Evolutionary conservation across 2,888 invertebrate species (phyloP).

Genomic region (Liopterus haemorrhoidalis): DNA sequence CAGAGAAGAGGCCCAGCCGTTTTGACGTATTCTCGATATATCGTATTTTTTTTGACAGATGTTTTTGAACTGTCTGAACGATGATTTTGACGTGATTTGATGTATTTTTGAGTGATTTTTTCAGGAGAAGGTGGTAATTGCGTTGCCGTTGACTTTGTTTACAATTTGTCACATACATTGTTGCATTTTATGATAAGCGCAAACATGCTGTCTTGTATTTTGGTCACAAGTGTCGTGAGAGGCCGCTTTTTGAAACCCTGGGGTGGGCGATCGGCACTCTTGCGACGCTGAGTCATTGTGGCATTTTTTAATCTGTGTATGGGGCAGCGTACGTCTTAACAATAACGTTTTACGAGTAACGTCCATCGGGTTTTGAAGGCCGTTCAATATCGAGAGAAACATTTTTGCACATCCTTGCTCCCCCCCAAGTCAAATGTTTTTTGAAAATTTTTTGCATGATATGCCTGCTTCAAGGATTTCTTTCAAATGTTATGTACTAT

Average conservation of each 20-base stretch:
- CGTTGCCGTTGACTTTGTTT: too few species aligned
- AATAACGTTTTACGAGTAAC: constrained; percentile 39
- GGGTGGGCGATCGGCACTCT: constrained; percentile 44
- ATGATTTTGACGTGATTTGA: constrained; percentile 28
- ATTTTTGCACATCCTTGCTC: constrained; percentile 64
- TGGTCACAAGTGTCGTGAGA: constrained; percentile 46
- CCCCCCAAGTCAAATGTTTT: constrained; percentile 51
- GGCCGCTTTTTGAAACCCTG: constrained; percentile 46
- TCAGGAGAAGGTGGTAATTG: constrained; percentile 39
- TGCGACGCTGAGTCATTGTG: constrained; percentile 59
- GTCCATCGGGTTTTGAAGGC: constrained; percentile 65
- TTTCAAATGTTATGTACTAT: constrained; percentile 48
- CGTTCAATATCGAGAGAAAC: constrained; percentile 55
- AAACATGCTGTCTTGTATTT: constrained; percentile 39
- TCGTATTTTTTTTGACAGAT: neutral
- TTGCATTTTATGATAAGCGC: constrained; percentile 2
- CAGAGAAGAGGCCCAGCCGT: constrained; percentile 30
- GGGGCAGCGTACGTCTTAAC: constrained; percentile 67
- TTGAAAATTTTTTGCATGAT: constrained; percentile 55
- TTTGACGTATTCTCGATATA: constrained; percentile 13
- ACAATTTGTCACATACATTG: constrained; percentile 7
- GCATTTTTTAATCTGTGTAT: constrained; percentile 83
- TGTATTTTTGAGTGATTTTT: constrained; percentile 46
- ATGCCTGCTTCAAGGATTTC: constrained; percentile 59
- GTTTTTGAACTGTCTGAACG: constrained; percentile 7